Evolutionary conservation across 2,888 invertebrate species (phyloP).

Genomic region (Crematogaster levior): DNA sequence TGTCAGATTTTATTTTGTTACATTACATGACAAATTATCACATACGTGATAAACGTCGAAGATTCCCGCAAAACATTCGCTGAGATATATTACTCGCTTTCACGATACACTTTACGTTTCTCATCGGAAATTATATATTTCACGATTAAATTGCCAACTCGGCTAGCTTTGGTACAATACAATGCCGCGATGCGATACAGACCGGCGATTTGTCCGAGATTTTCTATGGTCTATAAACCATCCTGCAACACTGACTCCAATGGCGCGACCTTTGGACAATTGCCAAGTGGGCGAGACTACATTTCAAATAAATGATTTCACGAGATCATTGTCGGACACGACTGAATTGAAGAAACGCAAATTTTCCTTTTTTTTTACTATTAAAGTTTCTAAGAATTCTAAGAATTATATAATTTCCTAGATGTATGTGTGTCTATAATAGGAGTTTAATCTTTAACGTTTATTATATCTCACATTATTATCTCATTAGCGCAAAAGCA

Average conservation of each 20-base stretch:
- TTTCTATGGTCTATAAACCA: conserved; percentile 48
- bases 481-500: background rate
- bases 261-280: conserved; percentile 67
- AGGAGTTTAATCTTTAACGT: background rate
- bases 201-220: conserved; percentile 40
- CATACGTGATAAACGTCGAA: background rate
- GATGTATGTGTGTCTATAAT: background rate
- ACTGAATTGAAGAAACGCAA: background rate
- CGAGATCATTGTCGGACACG: conserved; percentile 18
- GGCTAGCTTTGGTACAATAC: background rate
- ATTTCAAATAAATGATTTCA: conserved; percentile 68
- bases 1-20: background rate
- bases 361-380: background rate
- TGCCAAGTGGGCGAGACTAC: conserved; percentile 67
- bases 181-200: background rate
- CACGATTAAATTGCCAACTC: background rate
- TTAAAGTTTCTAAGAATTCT: background rate
- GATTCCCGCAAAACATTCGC: background rate
- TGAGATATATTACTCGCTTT: background rate
- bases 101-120: background rate
- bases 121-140: background rate
- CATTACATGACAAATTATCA: background rate
- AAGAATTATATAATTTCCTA: background rate
- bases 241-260: conserved; percentile 20
- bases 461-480: background rate